Base-by-base conservation (phyloP, 2,888 invertebrate genomes). In the Eueremaeus valkanovi region DNA sequence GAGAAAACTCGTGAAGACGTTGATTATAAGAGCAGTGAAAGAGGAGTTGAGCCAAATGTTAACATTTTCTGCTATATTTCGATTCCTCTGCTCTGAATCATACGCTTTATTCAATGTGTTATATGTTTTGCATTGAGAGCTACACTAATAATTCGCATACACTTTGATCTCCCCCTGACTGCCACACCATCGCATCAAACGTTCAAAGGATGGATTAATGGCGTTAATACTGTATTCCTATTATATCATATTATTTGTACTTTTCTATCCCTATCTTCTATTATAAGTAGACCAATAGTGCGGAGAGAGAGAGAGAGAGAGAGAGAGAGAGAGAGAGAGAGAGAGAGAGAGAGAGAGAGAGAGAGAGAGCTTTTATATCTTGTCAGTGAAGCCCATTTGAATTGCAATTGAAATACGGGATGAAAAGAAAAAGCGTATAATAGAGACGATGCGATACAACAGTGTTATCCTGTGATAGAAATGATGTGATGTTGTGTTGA, bases 281-380 rank as follows among this genome's bases (percentile, higher is more conserved):
- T n/a, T n/a, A n/a, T n/a, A n/a, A n/a, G n/a, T n/a, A n/a, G n/a
- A n/a, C n/a, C n/a, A n/a, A n/a, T n/a, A n/a, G n/a, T n/a, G n/a
- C 29, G 11, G 16, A 29, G n/a, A n/a, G n/a, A 31, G 29, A 29
- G 63, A 13, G 29, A 63, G 9, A 63, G 11, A 16, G 24, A 58
- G 16, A 9, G 2, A 5, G 8, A 9, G 31, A 9, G 61, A 31
- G 61, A 61, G 61, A 31, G 61, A 61, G 61, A 61, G 63, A 36
- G 63, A 63, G 63, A 36, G 63, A 63, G 63, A 63, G 63, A 63
- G 63, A 68, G 68, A 68, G 68, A 42, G 68, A 68, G 68, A 68
- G 68, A 68, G 68, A 68, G 68, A 68, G 40, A 40, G 33, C 36
- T 66, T 66, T 66, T 66, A 36, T 66, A 66, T 66, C 36, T 66